A percentile compares a stretch with the other conserved stretches of the same genome.
These are phyloP conservation scores for Bilobella aurantiaca DNA, from an alignment of 1,140 invertebrate genomes.

Conservation along the genomic window DNA sequence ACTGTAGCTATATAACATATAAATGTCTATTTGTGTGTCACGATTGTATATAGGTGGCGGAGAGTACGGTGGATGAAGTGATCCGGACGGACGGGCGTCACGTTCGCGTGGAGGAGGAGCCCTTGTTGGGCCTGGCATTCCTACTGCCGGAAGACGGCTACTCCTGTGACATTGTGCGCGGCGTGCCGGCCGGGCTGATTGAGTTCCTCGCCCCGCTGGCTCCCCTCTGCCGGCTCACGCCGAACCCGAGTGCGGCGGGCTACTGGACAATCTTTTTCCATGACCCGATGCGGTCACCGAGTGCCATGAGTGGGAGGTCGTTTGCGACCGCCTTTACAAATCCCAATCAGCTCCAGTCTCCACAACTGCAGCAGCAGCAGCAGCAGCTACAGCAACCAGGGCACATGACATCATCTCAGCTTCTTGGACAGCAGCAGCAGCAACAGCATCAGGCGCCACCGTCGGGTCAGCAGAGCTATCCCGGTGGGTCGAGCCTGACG, in stretches of 20 bases:
- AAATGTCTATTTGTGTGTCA: too few species aligned
- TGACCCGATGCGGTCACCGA: slow-evolving; percentile 33
- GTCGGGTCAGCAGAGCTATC: too few species aligned
- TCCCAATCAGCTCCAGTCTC: slow-evolving; percentile 15
- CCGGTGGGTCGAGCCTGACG: too few species aligned
- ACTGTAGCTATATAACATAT: too few species aligned
- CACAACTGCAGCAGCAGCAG: not conserved
- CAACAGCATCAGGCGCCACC: too few species aligned
- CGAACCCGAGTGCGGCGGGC: slow-evolving; percentile 79
- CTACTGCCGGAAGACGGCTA: slow-evolving; percentile 95
- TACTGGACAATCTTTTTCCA: slow-evolving; percentile 35
- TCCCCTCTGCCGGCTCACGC: slow-evolving; percentile 75
- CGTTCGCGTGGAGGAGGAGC: slow-evolving; percentile 62
- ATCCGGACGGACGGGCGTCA: slow-evolving; percentile 79
- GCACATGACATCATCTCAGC: too few species aligned
- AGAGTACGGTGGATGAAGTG: slow-evolving; percentile 84
- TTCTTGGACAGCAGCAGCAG: too few species aligned
- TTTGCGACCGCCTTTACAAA: slow-evolving; percentile 29
- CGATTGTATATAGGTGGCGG: too few species aligned
- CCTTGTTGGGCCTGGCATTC: slow-evolving; percentile 76
- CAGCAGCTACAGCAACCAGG: too few species aligned
- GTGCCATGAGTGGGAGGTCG: slow-evolving; percentile 34
- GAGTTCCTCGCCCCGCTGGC: slow-evolving; percentile 82
- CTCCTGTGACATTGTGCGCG: slow-evolving; percentile 88
- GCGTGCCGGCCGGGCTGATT: slow-evolving; percentile 79